Evolutionary conservation across 2,113 vertebrate species (phyloP).

Genomic region (Thryonomys swinderianus): DNA sequence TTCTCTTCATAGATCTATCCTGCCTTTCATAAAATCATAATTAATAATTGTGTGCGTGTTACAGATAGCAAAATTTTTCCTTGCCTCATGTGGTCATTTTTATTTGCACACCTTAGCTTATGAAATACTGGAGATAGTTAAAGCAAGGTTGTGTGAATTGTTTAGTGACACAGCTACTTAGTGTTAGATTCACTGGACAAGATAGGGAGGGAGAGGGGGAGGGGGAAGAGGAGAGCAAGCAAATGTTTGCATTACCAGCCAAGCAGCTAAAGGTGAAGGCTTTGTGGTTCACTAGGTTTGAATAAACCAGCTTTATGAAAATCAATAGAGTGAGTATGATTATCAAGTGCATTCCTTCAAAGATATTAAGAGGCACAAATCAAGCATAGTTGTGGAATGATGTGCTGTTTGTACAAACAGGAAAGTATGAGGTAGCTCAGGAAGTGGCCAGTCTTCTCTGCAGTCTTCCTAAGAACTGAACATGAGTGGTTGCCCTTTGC

Average conservation of each 20-base stretch:
- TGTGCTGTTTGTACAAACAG: constrained; percentile 65
- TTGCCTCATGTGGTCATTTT: constrained; percentile 76
- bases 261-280: constrained; percentile 69
- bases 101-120: constrained; percentile 77
- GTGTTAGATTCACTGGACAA: constrained; percentile 72
- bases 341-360: constrained; percentile 82
- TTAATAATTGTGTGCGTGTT: constrained; percentile 79
- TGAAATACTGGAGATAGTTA: constrained; percentile 72
- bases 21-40: constrained; percentile 61
- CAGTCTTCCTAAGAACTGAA: not conserved
- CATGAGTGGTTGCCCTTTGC: constrained; percentile 17
- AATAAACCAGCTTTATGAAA: constrained; percentile 83
- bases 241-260: constrained; percentile 75
- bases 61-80: constrained; percentile 75
- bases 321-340: constrained; percentile 85
- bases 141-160: constrained; percentile 75
- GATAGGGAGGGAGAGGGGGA: constrained; percentile 73
- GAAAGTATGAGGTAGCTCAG: constrained; percentile 37
- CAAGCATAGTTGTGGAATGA: constrained; percentile 77
- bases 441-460: constrained; percentile 17
- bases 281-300: constrained; percentile 77
- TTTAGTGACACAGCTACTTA: constrained; percentile 73
- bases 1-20: constrained; percentile 18
- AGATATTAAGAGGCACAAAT: constrained; percentile 83
- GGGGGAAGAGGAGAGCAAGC: constrained; percentile 52